These are phyloP conservation scores for Trileptium ribeirensis DNA, from an alignment of 2,888 invertebrate species.

Conservation along the genomic window DNA sequence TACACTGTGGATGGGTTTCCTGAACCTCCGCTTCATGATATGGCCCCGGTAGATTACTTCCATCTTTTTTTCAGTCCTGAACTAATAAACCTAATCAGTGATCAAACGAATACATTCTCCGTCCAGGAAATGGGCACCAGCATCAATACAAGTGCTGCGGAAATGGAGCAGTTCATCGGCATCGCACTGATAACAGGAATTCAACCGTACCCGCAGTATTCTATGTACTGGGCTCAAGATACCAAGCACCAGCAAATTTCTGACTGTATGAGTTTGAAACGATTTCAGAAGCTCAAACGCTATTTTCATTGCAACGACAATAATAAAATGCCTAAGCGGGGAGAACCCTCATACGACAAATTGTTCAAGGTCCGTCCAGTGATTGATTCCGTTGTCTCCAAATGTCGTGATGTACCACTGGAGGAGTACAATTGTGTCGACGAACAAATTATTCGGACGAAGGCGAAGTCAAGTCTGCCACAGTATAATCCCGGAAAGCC, in stretches of 20 bases:
- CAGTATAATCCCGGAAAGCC: constrained; percentile 12
- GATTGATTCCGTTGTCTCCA: not conserved
- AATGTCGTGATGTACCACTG: constrained; percentile 11
- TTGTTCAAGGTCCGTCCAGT: constrained; percentile 31
- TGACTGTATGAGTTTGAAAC: not conserved
- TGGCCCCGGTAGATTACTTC: no score
- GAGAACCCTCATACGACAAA: constrained; percentile 6
- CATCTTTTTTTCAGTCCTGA: no score
- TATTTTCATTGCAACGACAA: not conserved
- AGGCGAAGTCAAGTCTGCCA: constrained; percentile 24
- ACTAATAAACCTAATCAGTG: no score
- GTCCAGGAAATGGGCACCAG: not conserved
- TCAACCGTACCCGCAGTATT: not conserved
- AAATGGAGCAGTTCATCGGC: not conserved
- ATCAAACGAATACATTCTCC: not conserved
- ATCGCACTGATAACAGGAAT: not conserved
- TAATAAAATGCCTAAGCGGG: not conserved
- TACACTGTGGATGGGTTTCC: no score
- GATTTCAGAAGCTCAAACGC: not conserved
- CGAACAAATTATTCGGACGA: constrained; percentile 35
- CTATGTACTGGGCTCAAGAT: not conserved
- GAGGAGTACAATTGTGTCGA: constrained; percentile 33
- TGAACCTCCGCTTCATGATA: no score
- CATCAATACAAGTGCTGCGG: not conserved
- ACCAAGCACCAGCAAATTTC: not conserved